Base-by-base conservation (phyloP, 2,113 vertebrate genomes). In the Emydocephalus ijimae region DNA sequence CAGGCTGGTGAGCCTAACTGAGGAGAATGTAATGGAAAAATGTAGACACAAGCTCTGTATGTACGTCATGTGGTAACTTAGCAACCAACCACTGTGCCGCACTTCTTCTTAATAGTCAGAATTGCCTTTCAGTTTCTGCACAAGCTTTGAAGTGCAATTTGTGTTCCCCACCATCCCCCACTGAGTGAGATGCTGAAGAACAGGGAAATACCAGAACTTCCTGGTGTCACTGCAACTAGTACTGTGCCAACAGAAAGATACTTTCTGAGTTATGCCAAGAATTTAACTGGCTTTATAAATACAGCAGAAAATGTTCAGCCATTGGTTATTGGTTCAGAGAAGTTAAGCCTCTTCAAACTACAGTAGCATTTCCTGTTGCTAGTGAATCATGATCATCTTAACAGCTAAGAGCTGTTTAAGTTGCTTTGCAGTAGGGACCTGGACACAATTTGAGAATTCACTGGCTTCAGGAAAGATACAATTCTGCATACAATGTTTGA, bases 1-100 rank as follows among this genome's bases (percentile, higher is more conserved):
- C 89, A 87, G 64, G n/a, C 88, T 90, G 50, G 81, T 56, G 57
- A 91, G 92, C 92, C 89, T 54, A 0, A 92, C 92, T 89, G 88
- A 93, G 94, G 87, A 88, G 91, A 81, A 0, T 96, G 96, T 96
- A 88, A 96, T 96, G 97, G 96, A 96, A 97, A 96, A 97, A 96
- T 96, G 89, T 94, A 91, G 94, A 97, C 96, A 95, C 59, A 87
- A 90, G 94, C 90, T 94, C 94, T 7, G 2, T 55, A 87, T 93
- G 94, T 95, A 95, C 95, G 96, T 97, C 97, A 96, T 95, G 34
- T 6, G 91, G 94, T 95, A 94, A 57, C 96, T 90, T 96, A 87
- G 96, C 96, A 97, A 97, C 97, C 91, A 39, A 93, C 34, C 93
- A 95, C 96, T 92, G 95, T 14, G 2, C 91, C 20, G 4, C 0